phyloP scores from a whole-genome alignment of 2,113 vertebrate genomes.

The Elephantulus edwardii region DNA sequence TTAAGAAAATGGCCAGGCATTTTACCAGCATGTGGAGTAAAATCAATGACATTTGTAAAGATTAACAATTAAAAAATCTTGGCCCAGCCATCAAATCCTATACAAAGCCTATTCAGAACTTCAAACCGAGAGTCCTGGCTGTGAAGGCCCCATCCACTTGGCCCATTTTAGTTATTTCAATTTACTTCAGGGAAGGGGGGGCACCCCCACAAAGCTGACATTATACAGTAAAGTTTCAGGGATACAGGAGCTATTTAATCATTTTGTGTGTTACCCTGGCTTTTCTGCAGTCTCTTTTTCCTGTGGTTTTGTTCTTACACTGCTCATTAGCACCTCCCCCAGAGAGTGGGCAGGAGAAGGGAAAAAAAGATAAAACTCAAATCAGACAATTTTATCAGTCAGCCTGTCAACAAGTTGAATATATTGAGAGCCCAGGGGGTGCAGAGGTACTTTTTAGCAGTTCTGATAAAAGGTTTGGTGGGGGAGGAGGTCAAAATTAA shows the following conservation, averaged over 20 bases:
- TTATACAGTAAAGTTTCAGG: constrained; percentile 68
- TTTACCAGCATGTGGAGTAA: neutral
- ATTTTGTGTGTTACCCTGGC: constrained; percentile 67
- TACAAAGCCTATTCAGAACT: constrained; percentile 60
- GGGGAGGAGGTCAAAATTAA: constrained; percentile 73
- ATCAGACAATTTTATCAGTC: constrained; percentile 79
- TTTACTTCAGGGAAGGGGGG: constrained; percentile 52
- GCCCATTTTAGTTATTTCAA: constrained; percentile 70
- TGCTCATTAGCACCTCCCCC: constrained; percentile 79
- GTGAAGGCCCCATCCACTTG: constrained; percentile 23
- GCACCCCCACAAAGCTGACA: constrained; percentile 64
- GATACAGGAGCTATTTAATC: constrained; percentile 69
- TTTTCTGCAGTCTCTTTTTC: constrained; percentile 71
- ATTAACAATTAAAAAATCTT: constrained; percentile 56
- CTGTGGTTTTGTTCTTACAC: constrained; percentile 74
- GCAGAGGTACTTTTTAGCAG: constrained; percentile 73
- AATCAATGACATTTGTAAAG: neutral
- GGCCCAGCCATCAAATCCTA: neutral
- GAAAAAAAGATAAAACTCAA: constrained; percentile 79
- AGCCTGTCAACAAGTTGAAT: constrained; percentile 79
- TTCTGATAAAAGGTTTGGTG: constrained; percentile 72
- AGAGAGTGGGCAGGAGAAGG: constrained; percentile 77
- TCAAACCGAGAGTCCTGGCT: constrained; percentile 54
- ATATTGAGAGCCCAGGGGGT: constrained; percentile 75
- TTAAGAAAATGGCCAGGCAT: constrained; percentile 1